Conservation (phyloP, 2,797 vertebrate species). For the Notamacropus eugenii region DNA sequence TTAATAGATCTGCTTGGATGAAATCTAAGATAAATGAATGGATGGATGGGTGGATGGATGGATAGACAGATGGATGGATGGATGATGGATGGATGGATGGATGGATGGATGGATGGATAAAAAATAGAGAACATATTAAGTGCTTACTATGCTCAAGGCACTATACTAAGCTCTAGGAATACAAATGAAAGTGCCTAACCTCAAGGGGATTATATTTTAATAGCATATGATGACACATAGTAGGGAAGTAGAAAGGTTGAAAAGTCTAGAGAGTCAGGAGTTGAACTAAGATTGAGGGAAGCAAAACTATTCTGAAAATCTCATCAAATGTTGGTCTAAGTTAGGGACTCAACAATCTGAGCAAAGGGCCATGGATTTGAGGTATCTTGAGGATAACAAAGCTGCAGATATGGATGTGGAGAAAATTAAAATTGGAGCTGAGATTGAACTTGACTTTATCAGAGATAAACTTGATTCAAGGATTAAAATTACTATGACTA, state of each 20-base stretch:
- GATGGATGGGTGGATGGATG: too few relatives aligned
- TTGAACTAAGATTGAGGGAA: not conserved
- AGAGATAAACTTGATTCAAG: not conserved
- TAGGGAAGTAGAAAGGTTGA: not conserved
- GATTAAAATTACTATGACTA: not conserved
- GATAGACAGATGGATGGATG: too few relatives aligned
- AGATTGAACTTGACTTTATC: not conserved
- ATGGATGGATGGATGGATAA: not conserved
- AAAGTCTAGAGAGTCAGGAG: not conserved
- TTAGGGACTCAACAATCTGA: not conserved
- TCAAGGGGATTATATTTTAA: not conserved
- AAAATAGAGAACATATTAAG: not conserved
- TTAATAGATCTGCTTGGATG: not conserved
- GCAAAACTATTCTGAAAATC: not conserved
- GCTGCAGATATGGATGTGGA: not conserved
- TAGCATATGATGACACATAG: not conserved
- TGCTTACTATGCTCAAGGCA: not conserved
- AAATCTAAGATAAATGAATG: not conserved
- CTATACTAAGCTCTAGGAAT: not conserved
- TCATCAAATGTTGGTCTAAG: not conserved
- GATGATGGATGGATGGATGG: too few relatives aligned
- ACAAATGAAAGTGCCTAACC: not conserved
- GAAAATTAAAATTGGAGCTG: not conserved
- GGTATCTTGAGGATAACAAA: not conserved
- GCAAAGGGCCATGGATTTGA: not conserved